These are phyloP conservation scores for Psylliodes chrysocephalus DNA, from an alignment of 2,888 invertebrate species.

Conservation along the genomic window DNA sequence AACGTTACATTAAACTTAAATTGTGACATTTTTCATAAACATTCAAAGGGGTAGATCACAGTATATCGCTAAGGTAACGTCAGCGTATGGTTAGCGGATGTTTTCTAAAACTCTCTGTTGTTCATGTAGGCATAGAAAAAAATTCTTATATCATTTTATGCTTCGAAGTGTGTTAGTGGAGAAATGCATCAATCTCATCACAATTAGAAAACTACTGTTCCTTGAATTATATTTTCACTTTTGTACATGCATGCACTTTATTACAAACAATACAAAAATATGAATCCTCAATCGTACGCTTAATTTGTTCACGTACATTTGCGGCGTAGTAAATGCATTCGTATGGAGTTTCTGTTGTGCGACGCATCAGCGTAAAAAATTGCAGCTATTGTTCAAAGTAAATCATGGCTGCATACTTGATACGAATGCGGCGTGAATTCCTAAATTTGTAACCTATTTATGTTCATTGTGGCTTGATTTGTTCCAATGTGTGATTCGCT, in stretches of 20 bases:
- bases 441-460: conserved; percentile 43
- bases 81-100: too few species aligned
- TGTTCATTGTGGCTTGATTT: conserved; percentile 41
- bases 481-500: conserved; percentile 27
- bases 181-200: background rate
- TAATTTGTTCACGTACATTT: conserved; percentile 14
- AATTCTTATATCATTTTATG: too few species aligned
- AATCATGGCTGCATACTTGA: conserved; percentile 46
- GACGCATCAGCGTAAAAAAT: conserved; percentile 41
- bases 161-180: too few species aligned
- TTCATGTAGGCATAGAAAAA: too few species aligned
- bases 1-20: too few species aligned
- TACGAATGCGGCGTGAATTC: conserved; percentile 33
- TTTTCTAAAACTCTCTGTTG: too few species aligned
- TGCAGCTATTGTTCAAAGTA: conserved; percentile 43
- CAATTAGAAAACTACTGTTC: background rate
- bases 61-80: too few species aligned
- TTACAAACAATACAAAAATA: conserved; percentile 19
- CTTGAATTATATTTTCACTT: background rate
- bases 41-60: too few species aligned
- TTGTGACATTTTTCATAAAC: too few species aligned
- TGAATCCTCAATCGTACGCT: conserved; percentile 13
- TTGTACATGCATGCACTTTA: conserved; percentile 7
- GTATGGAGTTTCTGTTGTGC: conserved; percentile 16
- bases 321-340: conserved; percentile 17